Evolutionary conservation across 2,113 vertebrate genomes (phyloP).

Genomic region (Pseudopodoces humilis): DNA sequence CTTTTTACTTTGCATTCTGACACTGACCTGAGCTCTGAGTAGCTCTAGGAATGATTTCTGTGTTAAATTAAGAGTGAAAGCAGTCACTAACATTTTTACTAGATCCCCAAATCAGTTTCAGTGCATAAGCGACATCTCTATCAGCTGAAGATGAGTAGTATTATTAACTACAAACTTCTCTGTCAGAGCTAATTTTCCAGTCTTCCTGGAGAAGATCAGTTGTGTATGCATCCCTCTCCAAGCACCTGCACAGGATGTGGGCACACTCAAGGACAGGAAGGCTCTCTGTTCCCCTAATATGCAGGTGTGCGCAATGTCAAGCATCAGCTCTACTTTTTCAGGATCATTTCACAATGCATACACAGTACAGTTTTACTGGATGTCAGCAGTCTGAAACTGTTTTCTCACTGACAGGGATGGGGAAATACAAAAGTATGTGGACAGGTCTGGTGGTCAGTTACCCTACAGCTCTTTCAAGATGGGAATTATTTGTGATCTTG

Average conservation of each 20-base stretch:
- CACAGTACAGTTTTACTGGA: constrained; percentile 15
- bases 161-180: constrained; percentile 9
- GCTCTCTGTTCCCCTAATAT: constrained; percentile 40
- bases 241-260: constrained; percentile 68
- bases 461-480: background rate
- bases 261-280: constrained; percentile 62
- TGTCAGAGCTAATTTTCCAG: constrained; percentile 37
- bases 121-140: background rate
- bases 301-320: constrained; percentile 58
- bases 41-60: background rate
- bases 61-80: background rate
- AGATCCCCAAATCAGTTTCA: background rate
- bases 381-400: constrained; percentile 20
- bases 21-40: background rate
- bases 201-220: background rate
- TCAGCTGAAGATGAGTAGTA: background rate
- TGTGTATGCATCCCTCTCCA: constrained; percentile 4
- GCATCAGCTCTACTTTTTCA: constrained; percentile 41
- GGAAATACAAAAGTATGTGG: background rate
- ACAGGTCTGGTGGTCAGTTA: background rate
- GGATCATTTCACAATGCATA: constrained; percentile 36
- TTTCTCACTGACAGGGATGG: background rate
- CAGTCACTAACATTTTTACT: background rate
- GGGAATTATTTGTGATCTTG: background rate
- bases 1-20: background rate